phyloP scores from a whole-genome alignment of 2,797 vertebrate species.

The Okamejei kenojei region DNA sequence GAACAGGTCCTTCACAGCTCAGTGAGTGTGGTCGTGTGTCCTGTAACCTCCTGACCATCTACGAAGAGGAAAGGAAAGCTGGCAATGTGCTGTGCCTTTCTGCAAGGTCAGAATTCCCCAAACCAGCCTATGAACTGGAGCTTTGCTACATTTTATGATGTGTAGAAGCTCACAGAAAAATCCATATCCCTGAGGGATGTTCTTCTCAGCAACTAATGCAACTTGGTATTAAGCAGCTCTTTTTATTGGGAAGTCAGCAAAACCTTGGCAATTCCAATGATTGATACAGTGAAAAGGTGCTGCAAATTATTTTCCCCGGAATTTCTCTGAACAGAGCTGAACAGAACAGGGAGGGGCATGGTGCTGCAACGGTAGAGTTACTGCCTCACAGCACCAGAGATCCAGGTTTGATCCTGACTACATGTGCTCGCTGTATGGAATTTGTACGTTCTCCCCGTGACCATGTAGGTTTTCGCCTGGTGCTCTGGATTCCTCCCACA shows the following conservation, averaged over 20 bases:
- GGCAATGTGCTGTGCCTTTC: too few relatives aligned
- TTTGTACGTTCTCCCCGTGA: too few relatives aligned
- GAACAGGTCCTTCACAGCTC: neutral
- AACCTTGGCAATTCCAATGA: neutral
- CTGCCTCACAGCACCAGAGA: too few relatives aligned
- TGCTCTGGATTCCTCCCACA: too few relatives aligned
- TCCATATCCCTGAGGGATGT: neutral
- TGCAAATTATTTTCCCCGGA: neutral
- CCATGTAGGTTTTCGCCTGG: too few relatives aligned
- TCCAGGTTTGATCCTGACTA: too few relatives aligned
- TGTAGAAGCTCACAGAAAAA: neutral
- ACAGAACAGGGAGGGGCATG: too few relatives aligned
- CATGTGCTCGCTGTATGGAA: too few relatives aligned
- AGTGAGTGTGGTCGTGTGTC: neutral
- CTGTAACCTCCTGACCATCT: neutral
- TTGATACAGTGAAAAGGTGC: neutral
- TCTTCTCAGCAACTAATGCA: neutral
- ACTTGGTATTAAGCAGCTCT: neutral
- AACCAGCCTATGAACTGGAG: too few relatives aligned
- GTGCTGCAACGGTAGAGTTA: too few relatives aligned
- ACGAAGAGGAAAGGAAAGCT: too few relatives aligned
- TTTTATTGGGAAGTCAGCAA: neutral
- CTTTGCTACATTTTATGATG: neutral
- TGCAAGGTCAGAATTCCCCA: too few relatives aligned
- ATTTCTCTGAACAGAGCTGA: neutral